Evolutionary conservation across 2,113 vertebrate genomes (phyloP).

Genomic region (Xiphophorus couchianus): DNA sequence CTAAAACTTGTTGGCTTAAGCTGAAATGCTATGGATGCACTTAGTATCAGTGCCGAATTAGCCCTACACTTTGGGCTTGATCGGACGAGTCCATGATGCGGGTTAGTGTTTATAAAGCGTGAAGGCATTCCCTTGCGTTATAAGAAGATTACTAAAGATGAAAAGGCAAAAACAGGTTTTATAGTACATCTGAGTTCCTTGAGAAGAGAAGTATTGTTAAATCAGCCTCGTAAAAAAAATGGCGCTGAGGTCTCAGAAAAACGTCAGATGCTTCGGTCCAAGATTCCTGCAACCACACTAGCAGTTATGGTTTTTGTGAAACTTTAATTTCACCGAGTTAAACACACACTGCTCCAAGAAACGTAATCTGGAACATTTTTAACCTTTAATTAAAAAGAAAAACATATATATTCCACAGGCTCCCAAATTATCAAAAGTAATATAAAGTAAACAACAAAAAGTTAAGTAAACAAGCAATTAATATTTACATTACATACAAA

Average conservation of each 20-base stretch:
- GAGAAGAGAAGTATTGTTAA: conserved; percentile 71
- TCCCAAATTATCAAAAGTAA: conserved; percentile 76
- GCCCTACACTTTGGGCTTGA: conserved; percentile 41
- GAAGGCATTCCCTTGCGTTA: conserved; percentile 78
- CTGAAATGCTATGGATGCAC: conserved; percentile 69
- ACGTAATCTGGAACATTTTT: conserved; percentile 45
- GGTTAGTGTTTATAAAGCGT: conserved; percentile 76
- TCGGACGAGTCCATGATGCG: conserved; percentile 66
- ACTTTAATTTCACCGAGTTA: conserved; percentile 12
- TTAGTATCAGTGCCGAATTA: conserved; percentile 48
- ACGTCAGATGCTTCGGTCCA: conserved; percentile 58
- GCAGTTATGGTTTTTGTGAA: conserved; percentile 48
- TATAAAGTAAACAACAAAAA: conserved; percentile 79
- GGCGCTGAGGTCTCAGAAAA: conserved; percentile 51
- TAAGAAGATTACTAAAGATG: conserved; percentile 77
- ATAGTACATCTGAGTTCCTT: conserved; percentile 75
- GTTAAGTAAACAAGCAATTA: conserved; percentile 93
- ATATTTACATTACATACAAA: conserved; percentile 97
- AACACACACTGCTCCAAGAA: conserved; percentile 43
- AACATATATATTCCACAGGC: conserved; percentile 43
- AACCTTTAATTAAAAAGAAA: conserved; percentile 55
- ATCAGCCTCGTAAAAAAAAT: conserved; percentile 66
- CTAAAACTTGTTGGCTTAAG: conserved; percentile 66
- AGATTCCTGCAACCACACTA: conserved; percentile 56
- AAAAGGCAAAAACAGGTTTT: conserved; percentile 79